These are phyloP conservation scores for Apoda limacodes DNA, from an alignment of 2,888 invertebrate species.

Conservation along the genomic window DNA sequence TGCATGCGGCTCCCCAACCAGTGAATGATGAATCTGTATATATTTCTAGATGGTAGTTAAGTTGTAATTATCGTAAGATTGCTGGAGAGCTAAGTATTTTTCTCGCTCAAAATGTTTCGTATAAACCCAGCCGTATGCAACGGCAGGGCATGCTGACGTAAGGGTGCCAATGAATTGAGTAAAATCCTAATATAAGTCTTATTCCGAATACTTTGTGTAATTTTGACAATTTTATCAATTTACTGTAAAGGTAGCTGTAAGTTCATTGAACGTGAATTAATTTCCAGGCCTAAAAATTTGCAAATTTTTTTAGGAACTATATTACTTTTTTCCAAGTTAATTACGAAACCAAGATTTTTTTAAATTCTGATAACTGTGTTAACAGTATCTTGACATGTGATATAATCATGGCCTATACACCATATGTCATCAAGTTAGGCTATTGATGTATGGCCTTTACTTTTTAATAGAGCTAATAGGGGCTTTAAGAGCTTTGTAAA, in stretches of 20 bases:
- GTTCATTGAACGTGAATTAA: slow-evolving; percentile 6
- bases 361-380: not conserved
- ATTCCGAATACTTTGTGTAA: not conserved
- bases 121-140: slow-evolving; percentile 12
- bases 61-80: too few relatives aligned
- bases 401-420: not conserved
- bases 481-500: slow-evolving; percentile 5
- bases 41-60: too few relatives aligned
- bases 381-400: slow-evolving; percentile 1
- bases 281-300: slow-evolving; percentile 10
- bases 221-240: not conserved
- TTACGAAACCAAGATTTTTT: slow-evolving; percentile 5
- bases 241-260: slow-evolving; percentile 6
- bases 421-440: slow-evolving; percentile 7
- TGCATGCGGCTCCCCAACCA: too few relatives aligned
- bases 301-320: too few relatives aligned
- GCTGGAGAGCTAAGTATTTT: too few relatives aligned
- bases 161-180: slow-evolving; percentile 7
- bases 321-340: slow-evolving; percentile 7
- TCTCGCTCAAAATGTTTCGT: slow-evolving; percentile 9
- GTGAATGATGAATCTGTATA: too few relatives aligned
- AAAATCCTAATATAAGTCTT: slow-evolving; percentile 11
- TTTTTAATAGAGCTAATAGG: slow-evolving; percentile 1
- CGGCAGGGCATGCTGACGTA: slow-evolving; percentile 10
- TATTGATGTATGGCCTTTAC: not conserved